These are phyloP conservation scores for Drosophila tanythrix DNA, from an alignment of 2,888 invertebrate species.

Conservation along the genomic window DNA sequence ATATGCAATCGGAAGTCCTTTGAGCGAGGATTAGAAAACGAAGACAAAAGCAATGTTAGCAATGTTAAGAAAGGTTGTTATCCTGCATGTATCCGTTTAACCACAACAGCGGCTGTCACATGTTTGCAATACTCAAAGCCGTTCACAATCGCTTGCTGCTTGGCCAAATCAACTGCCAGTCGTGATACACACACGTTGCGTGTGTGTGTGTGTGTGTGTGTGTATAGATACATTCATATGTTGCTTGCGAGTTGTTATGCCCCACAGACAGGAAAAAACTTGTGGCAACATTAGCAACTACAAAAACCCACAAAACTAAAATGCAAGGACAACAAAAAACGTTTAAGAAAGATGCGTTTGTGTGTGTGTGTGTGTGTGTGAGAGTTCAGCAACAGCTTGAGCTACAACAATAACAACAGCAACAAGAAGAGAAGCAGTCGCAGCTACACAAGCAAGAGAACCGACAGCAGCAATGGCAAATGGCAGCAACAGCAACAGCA, in stretches of 20 bases:
- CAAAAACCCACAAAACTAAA: slow-evolving; percentile 35
- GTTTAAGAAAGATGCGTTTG: slow-evolving; percentile 47
- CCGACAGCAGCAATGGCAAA: slow-evolving; percentile 38
- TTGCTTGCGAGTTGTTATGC: slow-evolving; percentile 29
- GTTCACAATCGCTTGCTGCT: slow-evolving; percentile 26
- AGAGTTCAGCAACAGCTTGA: slow-evolving; percentile 52
- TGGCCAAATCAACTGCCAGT: slow-evolving; percentile 39
- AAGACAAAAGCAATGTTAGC: background rate
- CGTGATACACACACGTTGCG: slow-evolving; percentile 20
- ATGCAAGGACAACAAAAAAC: slow-evolving; percentile 55
- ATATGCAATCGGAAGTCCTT: background rate
- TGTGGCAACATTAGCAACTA: slow-evolving; percentile 53
- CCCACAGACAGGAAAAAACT: slow-evolving; percentile 49
- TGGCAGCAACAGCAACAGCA: slow-evolving; percentile 26
- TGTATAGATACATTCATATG: slow-evolving; percentile 3
- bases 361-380: slow-evolving; percentile 23
- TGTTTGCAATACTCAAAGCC: slow-evolving; percentile 33
- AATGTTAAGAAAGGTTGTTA: background rate
- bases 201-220: slow-evolving; percentile 24
- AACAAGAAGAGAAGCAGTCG: slow-evolving; percentile 42
- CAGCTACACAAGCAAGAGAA: slow-evolving; percentile 39
- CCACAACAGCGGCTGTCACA: slow-evolving; percentile 34
- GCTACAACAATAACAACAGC: slow-evolving; percentile 33
- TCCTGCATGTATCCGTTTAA: background rate
- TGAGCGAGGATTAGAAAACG: background rate